Evolutionary conservation across 2,113 vertebrate genomes (phyloP), one percentile per base, ranked within the genome.

Genomic region (Sylvietta virens): DNA sequence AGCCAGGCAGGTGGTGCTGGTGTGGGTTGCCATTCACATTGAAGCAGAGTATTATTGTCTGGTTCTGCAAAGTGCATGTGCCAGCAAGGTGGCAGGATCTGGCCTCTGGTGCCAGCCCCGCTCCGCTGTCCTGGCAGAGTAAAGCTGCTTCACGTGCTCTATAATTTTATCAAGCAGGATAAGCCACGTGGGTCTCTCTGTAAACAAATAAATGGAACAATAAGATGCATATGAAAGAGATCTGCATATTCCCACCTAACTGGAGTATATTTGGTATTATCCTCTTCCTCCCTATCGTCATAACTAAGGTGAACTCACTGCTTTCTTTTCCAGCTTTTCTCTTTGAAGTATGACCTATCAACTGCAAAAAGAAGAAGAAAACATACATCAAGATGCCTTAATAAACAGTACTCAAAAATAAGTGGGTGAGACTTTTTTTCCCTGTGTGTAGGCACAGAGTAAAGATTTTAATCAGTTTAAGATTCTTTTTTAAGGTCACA

Each of bases 381-480:
- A n/a, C 8, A 33, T 42, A 39, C 80, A 87, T 95, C 50, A 66
- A 47, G 62, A 88, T 57, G 23, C 47, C 72, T 93, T 94, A 89
- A 80, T 93, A 81, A 71, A 70, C 67, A 95, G 58, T 87, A 74
- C 56, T 97, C 71, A 85, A 73, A 94, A 97, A 83, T 76, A 88
- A 96, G 74, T 58, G 80, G 31, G 26, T 69, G n/a, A 84, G 62
- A 58, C 45, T 69, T 85, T 85, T 81, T 91, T 31, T 6, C 20
- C 67, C 87, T 96, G 6, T 72, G 67, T 50, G 33, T 95, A 95
- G 90, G 61, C 84, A 88, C 91, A 71, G 94, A 96, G 80, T 94
- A 96, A 98, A 96, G 74, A 97, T 64, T 80, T 97, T 96, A 94
- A 92, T 96, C 88, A 74, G 67, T 88, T 94, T 87, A 95, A 95